Evolutionary conservation across 2,888 invertebrate species (phyloP).

Genomic region (Andrena bucephala): DNA sequence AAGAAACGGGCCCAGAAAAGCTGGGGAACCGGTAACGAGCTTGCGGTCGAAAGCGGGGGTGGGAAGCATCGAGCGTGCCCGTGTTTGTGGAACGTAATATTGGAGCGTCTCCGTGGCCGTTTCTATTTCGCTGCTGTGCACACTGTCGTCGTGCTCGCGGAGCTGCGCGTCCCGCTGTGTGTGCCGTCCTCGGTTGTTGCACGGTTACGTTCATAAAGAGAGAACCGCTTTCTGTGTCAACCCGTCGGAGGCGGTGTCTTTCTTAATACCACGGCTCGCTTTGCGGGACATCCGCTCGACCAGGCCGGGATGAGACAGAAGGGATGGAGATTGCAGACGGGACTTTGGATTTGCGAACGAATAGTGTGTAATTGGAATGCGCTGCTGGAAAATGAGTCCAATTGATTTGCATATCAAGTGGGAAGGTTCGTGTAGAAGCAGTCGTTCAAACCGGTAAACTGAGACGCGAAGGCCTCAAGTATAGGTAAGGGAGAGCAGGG

Average conservation of each 20-base stretch:
- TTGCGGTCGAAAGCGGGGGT: slow-evolving; percentile 50
- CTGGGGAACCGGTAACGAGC: slow-evolving; percentile 57
- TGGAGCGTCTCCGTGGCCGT: slow-evolving; percentile 22
- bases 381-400: no score
- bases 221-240: slow-evolving; percentile 42
- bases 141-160: background rate
- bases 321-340: background rate
- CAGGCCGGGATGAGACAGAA: background rate
- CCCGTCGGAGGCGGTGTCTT: slow-evolving; percentile 13
- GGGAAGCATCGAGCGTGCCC: slow-evolving; percentile 31
- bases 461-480: no score
- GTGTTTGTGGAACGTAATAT: slow-evolving; percentile 56
- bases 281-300: background rate
- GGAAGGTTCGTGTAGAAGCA: no score
- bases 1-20: slow-evolving; percentile 42
- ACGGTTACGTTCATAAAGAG: slow-evolving; percentile 29
- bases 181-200: slow-evolving; percentile 31
- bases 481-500: no score
- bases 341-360: no score
- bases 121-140: slow-evolving; percentile 19
- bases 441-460: no score
- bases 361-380: no score
- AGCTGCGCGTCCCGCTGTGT: slow-evolving; percentile 34
- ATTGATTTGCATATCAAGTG: no score
- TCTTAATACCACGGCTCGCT: slow-evolving; percentile 18